Evolutionary conservation across 2,113 vertebrate genomes (phyloP).

Genomic region (Oncorhynchus keta): DNA sequence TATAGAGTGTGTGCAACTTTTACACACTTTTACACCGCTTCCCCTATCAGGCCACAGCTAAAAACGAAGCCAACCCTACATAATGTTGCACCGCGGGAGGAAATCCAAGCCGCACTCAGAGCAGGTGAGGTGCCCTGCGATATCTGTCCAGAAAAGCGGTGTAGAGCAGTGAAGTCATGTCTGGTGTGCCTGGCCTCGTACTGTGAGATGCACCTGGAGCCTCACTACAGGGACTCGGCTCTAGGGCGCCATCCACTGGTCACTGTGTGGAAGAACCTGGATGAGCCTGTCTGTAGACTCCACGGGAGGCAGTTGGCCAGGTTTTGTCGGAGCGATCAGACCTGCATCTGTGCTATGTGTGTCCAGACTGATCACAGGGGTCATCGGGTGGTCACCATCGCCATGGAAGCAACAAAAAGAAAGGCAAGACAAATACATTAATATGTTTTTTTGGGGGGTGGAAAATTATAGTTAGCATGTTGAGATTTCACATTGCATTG

Average conservation of each 20-base stretch:
- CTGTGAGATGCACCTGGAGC: slow-evolving; percentile 69
- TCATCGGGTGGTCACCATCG: slow-evolving; percentile 80
- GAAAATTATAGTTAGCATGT: too few relatives aligned
- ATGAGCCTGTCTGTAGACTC: slow-evolving; percentile 57
- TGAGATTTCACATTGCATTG: too few relatives aligned
- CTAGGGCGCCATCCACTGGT: slow-evolving; percentile 84
- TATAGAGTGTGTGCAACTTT: too few relatives aligned
- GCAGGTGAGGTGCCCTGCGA: slow-evolving; percentile 71
- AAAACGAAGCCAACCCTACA: background rate
- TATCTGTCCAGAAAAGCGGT: slow-evolving; percentile 53
- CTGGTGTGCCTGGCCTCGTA: slow-evolving; percentile 72
- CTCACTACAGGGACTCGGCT: slow-evolving; percentile 52
- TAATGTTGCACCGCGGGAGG: background rate
- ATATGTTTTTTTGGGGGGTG: background rate
- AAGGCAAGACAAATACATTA: slow-evolving; percentile 33
- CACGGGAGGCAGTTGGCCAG: slow-evolving; percentile 63
- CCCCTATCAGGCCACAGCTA: slow-evolving; percentile 38
- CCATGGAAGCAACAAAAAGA: slow-evolving; percentile 72
- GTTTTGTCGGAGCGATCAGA: slow-evolving; percentile 66
- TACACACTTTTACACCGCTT: too few relatives aligned
- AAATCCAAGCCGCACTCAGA: slow-evolving; percentile 12
- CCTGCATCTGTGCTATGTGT: slow-evolving; percentile 67
- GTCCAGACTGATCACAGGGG: slow-evolving; percentile 62
- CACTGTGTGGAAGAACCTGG: slow-evolving; percentile 74
- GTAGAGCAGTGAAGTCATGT: slow-evolving; percentile 67